Evolutionary conservation across 2,113 vertebrate genomes (phyloP).

Genomic region (Pomatostomus ruficeps): DNA sequence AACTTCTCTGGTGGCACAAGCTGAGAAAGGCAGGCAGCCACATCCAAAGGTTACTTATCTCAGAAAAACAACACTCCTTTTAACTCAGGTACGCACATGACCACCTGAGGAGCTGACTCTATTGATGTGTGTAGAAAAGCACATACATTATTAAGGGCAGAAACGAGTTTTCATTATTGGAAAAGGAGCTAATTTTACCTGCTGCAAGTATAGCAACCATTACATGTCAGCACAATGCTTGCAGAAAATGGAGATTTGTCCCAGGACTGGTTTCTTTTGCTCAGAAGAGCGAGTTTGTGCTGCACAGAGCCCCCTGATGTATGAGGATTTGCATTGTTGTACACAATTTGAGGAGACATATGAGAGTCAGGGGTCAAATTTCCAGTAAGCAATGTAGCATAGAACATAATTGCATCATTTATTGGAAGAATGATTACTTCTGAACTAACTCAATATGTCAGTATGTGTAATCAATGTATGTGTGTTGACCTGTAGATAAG

Average conservation of each 20-base stretch:
- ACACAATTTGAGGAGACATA: conserved; percentile 21
- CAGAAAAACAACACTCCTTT: background rate
- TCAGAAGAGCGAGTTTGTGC: background rate
- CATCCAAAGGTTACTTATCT: background rate
- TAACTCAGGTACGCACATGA: background rate
- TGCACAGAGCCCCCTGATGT: background rate
- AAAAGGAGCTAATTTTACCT: background rate
- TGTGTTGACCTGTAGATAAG: background rate
- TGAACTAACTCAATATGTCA: background rate
- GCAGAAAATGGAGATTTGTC: conserved; percentile 18
- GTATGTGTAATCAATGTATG: background rate
- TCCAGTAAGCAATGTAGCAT: background rate
- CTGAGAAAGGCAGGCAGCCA: background rate
- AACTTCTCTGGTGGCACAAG: background rate
- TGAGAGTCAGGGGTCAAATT: conserved; percentile 38
- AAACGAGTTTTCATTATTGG: background rate
- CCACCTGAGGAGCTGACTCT: background rate
- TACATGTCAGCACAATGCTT: background rate
- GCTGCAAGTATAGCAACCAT: background rate
- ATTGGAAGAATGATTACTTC: conserved; percentile 50
- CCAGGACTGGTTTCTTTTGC: background rate
- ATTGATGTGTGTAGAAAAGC: background rate
- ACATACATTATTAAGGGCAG: background rate
- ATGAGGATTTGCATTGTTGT: background rate
- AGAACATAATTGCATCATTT: conserved; percentile 41